Conservation (phyloP, 1,140 invertebrate genomes). For the Euwallacea similis region DNA sequence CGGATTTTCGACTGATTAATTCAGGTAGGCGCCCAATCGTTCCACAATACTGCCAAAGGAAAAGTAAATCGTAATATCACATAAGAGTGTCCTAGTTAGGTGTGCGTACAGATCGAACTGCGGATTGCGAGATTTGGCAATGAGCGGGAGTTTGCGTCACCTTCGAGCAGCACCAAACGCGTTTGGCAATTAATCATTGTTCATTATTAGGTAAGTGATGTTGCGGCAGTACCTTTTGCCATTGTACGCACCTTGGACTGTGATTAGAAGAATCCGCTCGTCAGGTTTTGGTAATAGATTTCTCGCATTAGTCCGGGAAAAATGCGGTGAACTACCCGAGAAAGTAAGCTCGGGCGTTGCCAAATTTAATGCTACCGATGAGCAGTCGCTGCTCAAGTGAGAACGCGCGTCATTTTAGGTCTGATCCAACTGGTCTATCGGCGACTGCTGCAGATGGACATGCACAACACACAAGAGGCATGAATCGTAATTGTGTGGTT, state of each 20-base stretch:
- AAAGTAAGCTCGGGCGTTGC: too few species aligned
- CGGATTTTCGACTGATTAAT: too few species aligned
- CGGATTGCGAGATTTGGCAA: background rate
- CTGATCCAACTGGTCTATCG: too few species aligned
- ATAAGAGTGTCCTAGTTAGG: too few species aligned
- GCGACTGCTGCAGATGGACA: background rate
- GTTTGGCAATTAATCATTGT: background rate
- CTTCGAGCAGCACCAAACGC: background rate
- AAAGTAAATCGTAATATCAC: too few species aligned
- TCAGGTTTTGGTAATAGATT: constrained; percentile 1
- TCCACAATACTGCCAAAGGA: too few species aligned
- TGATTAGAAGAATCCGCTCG: background rate
- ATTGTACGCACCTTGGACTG: background rate
- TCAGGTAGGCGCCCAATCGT: too few species aligned
- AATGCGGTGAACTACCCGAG: background rate
- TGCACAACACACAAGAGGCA: constrained; percentile 7
- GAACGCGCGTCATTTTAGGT: too few species aligned
- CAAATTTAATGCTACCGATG: too few species aligned
- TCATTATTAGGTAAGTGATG: constrained; percentile 7
- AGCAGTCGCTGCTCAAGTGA: too few species aligned
- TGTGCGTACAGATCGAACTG: too few species aligned
- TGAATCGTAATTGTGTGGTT: constrained; percentile 35
- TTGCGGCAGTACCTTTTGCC: background rate
- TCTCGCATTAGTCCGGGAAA: background rate
- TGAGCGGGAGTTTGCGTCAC: background rate